Evolutionary conservation across 2,797 vertebrate species (phyloP), one percentile per base, ranked within the genome.

Genomic region (Lindbergichthys nudifrons): DNA sequence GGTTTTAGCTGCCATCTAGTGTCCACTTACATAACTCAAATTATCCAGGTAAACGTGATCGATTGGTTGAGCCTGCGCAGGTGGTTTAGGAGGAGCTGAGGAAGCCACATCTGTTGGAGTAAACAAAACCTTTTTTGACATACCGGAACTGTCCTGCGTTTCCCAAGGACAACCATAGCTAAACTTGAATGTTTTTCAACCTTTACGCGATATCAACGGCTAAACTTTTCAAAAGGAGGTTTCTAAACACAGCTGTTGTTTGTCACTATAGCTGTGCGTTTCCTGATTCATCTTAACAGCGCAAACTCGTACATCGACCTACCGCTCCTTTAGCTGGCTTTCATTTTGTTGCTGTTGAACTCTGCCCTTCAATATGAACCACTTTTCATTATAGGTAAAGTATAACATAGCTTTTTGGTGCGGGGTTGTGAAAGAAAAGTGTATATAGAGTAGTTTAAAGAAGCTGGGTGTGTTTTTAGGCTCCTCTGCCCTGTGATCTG

Each of bases 41-140:
- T 51, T 48, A 30, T 83, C 79, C 79, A 93, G 92, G 88, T 93
- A 21, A 83, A 70, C 45, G 54, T 8, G 70, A 73, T 92, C 86
- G 85, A 92, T 88, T 93, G 77, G 73, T 92, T 43, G 68, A 70
- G 93, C 87, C 92, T 93, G 82, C 23, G 61, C 91, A 94, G 92
- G 92, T 93, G 80, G 71, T 68, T 61, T 1, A 16, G 66, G 74
- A 67, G 59, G 70, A 54, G 60, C 72, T 11, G 58, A 68, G 13
- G 26, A 36, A 36, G 48, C 43, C 57, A 65, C 60, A 52, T 63
- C 56, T 81, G 70, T 66, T 56, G 32, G 57, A 66, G 81, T 87
- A 82, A 91, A 93, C 88, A 82, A 54, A 56, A 70, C 11, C 58
- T 51, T 26, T 32, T 12, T 48, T 23, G 42, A 46, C 1, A 19